These are phyloP conservation scores for Stercorarius parasiticus DNA, from an alignment of 2,113 vertebrate species.

Conservation along the genomic window DNA sequence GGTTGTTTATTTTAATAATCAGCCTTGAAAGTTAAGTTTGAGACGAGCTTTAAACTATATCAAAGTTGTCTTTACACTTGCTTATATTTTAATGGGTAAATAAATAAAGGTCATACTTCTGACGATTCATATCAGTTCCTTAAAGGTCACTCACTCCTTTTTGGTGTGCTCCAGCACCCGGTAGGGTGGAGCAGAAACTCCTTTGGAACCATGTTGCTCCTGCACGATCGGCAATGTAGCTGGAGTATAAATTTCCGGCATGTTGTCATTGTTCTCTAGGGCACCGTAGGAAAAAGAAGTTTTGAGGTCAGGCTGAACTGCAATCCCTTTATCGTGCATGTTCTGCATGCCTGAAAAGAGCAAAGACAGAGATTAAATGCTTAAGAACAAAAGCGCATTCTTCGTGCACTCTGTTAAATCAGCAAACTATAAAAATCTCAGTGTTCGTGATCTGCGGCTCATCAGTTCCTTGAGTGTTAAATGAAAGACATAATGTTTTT, in stretches of 20 bases:
- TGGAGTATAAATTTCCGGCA: slow-evolving; percentile 77
- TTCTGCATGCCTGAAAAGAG: slow-evolving; percentile 84
- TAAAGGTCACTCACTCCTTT: slow-evolving; percentile 70
- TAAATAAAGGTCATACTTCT: slow-evolving; percentile 31
- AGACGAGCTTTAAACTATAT: neutral
- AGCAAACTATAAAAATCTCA: neutral
- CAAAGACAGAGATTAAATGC: neutral
- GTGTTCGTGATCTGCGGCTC: neutral
- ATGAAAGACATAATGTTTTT: neutral
- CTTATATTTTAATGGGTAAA: neutral
- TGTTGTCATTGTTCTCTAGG: slow-evolving; percentile 86
- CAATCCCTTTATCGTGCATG: slow-evolving; percentile 87
- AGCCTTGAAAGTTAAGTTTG: slow-evolving; percentile 18
- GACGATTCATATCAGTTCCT: neutral
- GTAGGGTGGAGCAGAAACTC: slow-evolving; percentile 58
- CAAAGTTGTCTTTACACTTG: neutral
- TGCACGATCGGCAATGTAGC: slow-evolving; percentile 76
- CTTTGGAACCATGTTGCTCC: slow-evolving; percentile 69
- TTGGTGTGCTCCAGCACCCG: slow-evolving; percentile 78
- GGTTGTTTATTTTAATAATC: slow-evolving; percentile 1
- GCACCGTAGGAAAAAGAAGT: slow-evolving; percentile 92
- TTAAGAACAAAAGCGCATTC: neutral
- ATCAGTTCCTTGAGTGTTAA: neutral
- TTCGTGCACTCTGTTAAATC: neutral
- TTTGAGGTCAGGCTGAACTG: slow-evolving; percentile 87